These are phyloP conservation scores for Clarias batrachus DNA, from an alignment of 2,113 vertebrate genomes.

Conservation along the genomic window DNA sequence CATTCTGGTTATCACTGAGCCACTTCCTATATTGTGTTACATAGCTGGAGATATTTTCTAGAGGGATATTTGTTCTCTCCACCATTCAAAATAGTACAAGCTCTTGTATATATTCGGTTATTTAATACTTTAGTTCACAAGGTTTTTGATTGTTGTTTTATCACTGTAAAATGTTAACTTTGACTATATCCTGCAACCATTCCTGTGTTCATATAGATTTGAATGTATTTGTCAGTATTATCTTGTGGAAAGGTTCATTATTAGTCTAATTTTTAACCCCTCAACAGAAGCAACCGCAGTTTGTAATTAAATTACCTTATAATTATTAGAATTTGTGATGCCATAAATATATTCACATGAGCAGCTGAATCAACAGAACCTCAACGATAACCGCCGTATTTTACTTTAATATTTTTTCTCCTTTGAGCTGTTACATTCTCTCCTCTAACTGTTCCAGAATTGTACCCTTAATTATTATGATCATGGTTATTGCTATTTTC, in stretches of 20 bases:
- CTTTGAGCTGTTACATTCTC: background rate
- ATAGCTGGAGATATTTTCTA: background rate
- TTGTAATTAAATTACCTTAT: background rate
- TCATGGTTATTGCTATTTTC: background rate
- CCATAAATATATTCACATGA: background rate
- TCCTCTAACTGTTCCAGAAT: background rate
- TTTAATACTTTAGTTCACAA: background rate
- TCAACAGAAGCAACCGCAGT: background rate
- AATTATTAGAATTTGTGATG: background rate
- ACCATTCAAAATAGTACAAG: background rate
- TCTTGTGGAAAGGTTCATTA: background rate
- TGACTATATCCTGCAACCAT: background rate
- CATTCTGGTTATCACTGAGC: background rate
- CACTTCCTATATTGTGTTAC: background rate
- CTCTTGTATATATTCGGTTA: background rate
- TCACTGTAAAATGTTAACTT: background rate
- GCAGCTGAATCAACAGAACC: background rate
- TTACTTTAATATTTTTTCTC: background rate
- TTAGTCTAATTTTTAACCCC: background rate
- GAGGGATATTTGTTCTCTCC: background rate
- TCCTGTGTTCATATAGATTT: background rate
- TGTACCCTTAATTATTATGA: background rate
- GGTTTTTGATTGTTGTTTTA: background rate
- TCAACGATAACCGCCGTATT: background rate
- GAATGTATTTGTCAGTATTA: background rate